These are phyloP conservation scores for Frankliniella intonsa DNA, from an alignment of 2,888 invertebrate genomes.

Conservation along the genomic window DNA sequence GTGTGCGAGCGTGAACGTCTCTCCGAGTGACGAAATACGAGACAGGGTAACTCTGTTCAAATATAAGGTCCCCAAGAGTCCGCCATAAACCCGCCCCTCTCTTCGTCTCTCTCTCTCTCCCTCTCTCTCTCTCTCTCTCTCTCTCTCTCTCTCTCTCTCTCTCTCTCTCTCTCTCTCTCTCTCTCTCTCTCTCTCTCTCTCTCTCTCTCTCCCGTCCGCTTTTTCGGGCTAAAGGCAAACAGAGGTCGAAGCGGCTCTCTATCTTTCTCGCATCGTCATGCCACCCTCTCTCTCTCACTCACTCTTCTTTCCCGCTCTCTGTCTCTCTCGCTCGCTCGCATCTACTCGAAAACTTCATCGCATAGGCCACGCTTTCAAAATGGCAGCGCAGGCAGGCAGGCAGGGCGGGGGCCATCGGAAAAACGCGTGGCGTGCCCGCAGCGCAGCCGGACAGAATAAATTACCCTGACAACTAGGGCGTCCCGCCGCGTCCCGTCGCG, in stretches of 20 bases:
- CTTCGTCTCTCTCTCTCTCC: neutral
- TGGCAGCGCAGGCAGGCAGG: neutral
- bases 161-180: neutral
- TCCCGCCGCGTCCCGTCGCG: neutral
- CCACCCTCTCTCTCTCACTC: too few relatives aligned
- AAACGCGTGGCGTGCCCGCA: neutral
- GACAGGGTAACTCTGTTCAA: neutral
- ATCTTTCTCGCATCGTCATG: too few relatives aligned
- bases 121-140: neutral
- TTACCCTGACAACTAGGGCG: conserved; percentile 6
- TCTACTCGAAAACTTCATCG: too few relatives aligned
- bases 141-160: neutral
- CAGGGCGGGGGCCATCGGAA: neutral
- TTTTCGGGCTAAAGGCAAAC: too few relatives aligned
- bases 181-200: too few relatives aligned
- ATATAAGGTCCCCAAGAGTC: too few relatives aligned
- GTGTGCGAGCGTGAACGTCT: neutral
- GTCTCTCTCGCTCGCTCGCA: too few relatives aligned
- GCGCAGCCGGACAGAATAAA: neutral
- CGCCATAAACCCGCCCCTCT: neutral
- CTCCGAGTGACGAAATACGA: neutral
- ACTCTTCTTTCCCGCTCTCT: too few relatives aligned
- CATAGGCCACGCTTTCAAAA: too few relatives aligned
- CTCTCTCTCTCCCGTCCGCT: too few relatives aligned
- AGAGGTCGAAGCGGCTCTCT: too few relatives aligned